These are phyloP conservation scores for Anser brachyrhynchus DNA, from an alignment of 2,113 vertebrate genomes.

Conservation along the genomic window DNA sequence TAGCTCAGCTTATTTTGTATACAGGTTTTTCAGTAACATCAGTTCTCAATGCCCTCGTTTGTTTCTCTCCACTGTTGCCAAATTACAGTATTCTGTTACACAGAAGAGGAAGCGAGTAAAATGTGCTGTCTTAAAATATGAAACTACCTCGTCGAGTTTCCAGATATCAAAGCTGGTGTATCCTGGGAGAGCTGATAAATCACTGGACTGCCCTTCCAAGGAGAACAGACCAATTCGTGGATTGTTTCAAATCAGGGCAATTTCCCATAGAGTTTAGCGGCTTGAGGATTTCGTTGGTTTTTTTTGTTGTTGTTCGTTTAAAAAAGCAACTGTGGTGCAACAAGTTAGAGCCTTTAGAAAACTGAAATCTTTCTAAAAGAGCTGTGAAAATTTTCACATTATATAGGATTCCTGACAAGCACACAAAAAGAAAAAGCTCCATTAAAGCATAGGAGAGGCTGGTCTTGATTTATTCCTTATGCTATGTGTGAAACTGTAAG, in stretches of 20 bases:
- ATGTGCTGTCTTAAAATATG: not conserved
- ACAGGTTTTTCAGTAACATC: not conserved
- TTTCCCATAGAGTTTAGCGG: not conserved
- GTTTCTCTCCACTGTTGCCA: not conserved
- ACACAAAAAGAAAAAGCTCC: not conserved
- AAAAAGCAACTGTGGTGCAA: not conserved
- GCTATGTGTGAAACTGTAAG: not conserved
- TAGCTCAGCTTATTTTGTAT: slow-evolving; percentile 22
- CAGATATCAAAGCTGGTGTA: not conserved
- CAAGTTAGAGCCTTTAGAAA: not conserved
- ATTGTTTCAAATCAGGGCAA: not conserved
- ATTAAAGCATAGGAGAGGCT: not conserved
- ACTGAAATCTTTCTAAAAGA: not conserved
- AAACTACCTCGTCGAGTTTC: not conserved
- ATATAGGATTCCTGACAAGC: not conserved
- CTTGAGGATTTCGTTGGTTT: not conserved
- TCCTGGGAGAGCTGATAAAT: not conserved
- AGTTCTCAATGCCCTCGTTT: not conserved
- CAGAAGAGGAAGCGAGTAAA: not conserved
- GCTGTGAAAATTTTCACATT: not conserved
- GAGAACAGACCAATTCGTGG: rapidly evolving
- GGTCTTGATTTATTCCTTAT: not conserved
- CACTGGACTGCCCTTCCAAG: not conserved
- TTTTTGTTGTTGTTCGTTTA: not conserved
- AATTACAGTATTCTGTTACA: not conserved